These are phyloP conservation scores for Coelopa pilipes DNA, from an alignment of 2,888 invertebrate genomes.

Conservation along the genomic window DNA sequence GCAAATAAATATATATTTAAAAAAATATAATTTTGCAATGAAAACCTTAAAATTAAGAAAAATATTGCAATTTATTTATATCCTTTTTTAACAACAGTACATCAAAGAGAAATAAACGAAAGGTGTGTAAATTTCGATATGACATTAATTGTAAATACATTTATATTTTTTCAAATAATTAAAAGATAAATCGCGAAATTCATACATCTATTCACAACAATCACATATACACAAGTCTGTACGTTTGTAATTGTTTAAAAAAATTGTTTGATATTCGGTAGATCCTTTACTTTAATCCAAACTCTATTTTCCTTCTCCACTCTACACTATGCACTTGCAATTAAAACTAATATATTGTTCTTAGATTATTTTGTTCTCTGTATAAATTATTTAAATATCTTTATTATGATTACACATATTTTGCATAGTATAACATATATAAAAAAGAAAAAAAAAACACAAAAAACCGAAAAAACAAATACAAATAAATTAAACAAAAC, in stretches of 20 bases:
- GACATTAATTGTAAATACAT: conserved; percentile 21
- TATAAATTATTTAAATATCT: conserved; percentile 32
- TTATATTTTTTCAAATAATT: conserved; percentile 21
- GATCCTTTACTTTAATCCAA: conserved; percentile 3
- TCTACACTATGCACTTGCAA: conserved; percentile 21
- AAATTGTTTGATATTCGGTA: conserved; percentile 29
- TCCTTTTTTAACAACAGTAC: not conserved
- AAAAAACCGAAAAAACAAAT: conserved; percentile 28
- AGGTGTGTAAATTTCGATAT: no score
- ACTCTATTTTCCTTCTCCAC: not conserved
- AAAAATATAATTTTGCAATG: not conserved
- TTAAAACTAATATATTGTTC: conserved; percentile 20
- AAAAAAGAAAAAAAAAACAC: conserved; percentile 8
- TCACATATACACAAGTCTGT: not conserved
- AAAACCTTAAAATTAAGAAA: not conserved
- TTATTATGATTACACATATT: conserved; percentile 27
- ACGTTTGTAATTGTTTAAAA: conserved; percentile 28
- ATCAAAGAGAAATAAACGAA: conserved; percentile 18
- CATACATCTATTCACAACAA: not conserved
- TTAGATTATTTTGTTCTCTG: conserved; percentile 29
- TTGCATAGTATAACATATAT: conserved; percentile 15
- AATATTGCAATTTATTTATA: conserved; percentile 15
- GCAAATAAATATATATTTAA: conserved; percentile 12
- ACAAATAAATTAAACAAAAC: conserved; percentile 51
- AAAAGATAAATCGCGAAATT: not conserved